Conservation (phyloP, 2,888 invertebrate species). For the Torymus texanus region DNA sequence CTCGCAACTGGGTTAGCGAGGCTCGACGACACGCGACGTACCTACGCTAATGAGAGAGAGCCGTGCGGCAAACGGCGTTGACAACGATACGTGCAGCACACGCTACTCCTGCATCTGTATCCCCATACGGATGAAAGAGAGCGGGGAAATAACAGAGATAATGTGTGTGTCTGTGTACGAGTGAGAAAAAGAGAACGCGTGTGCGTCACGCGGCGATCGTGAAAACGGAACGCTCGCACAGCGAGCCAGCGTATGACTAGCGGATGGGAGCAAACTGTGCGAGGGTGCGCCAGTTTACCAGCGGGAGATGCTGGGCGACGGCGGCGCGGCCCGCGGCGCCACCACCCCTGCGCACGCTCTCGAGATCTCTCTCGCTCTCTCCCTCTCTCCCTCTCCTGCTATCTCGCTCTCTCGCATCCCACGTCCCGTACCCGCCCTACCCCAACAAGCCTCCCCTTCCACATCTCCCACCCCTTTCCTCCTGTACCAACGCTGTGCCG, state of each 20-base stretch:
- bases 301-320: constrained; percentile 74
- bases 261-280: constrained; percentile 68
- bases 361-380: constrained; percentile 6
- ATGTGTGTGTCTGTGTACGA: not conserved
- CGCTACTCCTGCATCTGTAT: not conserved
- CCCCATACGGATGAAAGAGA: no score
- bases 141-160: no score
- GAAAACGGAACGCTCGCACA: constrained; percentile 66
- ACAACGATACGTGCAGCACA: not conserved
- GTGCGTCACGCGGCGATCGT: constrained; percentile 52
- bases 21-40: not conserved
- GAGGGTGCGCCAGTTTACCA: constrained; percentile 72
- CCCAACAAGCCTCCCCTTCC: constrained; percentile 42
- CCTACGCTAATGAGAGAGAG: not conserved
- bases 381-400: constrained; percentile 22
- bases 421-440: constrained; percentile 54
- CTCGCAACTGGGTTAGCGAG: constrained; percentile 25
- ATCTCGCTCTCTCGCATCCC: constrained; percentile 53
- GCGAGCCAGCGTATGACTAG: constrained; percentile 74
- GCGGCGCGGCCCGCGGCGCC: constrained; percentile 75
- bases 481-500: constrained; percentile 36
- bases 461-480: constrained; percentile 21
- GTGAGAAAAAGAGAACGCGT: constrained; percentile 18
- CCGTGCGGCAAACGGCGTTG: not conserved
- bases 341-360: constrained; percentile 64